A percentile compares a stretch with the other conserved stretches of the same genome.
These are phyloP conservation scores for Discoglossus pictus DNA, from an alignment of 2,797 vertebrate species.

Conservation along the genomic window DNA sequence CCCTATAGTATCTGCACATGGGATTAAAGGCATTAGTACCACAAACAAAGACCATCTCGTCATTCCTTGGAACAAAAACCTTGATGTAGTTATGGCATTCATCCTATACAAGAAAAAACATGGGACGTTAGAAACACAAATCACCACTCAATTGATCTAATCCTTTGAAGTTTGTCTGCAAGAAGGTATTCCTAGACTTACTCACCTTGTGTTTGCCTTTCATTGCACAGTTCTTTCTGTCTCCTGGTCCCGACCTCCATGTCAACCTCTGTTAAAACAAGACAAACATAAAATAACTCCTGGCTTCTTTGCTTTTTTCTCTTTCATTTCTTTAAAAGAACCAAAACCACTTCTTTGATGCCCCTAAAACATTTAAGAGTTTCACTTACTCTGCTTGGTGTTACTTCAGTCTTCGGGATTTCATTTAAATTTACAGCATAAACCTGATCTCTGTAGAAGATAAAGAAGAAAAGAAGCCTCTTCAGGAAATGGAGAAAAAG, in stretches of 20 bases:
- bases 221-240: constrained; percentile 94
- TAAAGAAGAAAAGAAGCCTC: constrained; percentile 52
- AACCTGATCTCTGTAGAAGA: constrained; percentile 90
- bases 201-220: constrained; percentile 97
- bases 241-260: constrained; percentile 91
- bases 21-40: constrained; percentile 98
- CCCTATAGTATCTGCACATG: constrained; percentile 97
- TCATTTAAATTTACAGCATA: constrained; percentile 96
- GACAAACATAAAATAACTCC: constrained; percentile 50
- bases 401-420: constrained; percentile 92
- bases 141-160: constrained; percentile 7
- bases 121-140: constrained; percentile 22
- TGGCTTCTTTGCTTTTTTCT: constrained; percentile 1
- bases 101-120: constrained; percentile 72
- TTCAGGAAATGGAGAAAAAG: constrained; percentile 44
- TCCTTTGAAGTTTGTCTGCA: constrained; percentile 28
- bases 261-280: constrained; percentile 86
- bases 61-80: constrained; percentile 95
- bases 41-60: constrained; percentile 97
- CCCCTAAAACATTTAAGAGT: neutral
- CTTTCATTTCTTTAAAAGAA: constrained; percentile 1
- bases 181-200: constrained; percentile 4
- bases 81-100: constrained; percentile 99
- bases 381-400: constrained; percentile 89
- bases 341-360: constrained; percentile 9